These are phyloP conservation scores for Drosophila niveifrons DNA, from an alignment of 2,888 invertebrate genomes.

Conservation along the genomic window DNA sequence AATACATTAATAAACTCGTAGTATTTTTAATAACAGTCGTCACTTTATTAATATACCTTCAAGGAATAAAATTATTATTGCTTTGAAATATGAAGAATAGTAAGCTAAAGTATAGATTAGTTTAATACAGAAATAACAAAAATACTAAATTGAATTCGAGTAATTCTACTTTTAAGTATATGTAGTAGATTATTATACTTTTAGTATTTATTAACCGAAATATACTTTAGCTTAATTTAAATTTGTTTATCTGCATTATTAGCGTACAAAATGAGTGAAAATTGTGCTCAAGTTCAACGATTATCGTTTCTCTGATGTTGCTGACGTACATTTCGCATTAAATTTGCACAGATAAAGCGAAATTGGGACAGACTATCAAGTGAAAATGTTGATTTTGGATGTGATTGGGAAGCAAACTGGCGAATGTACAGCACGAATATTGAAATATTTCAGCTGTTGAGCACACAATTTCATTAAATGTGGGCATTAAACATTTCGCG, in stretches of 20 bases:
- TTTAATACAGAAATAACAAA: too few species aligned
- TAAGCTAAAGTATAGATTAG: too few species aligned
- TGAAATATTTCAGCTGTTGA: conserved; percentile 48
- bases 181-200: too few species aligned
- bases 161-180: too few species aligned
- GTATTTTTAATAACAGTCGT: too few species aligned
- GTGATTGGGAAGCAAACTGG: background rate
- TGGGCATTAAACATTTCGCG: conserved; percentile 71
- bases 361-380: background rate
- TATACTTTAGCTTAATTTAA: background rate
- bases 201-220: background rate
- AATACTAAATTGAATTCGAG: too few species aligned
- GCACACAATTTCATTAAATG: conserved; percentile 59
- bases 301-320: background rate
- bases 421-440: conserved; percentile 26
- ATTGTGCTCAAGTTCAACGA: background rate
- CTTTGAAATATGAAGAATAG: too few species aligned
- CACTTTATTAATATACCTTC: too few species aligned
- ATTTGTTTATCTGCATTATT: too few species aligned
- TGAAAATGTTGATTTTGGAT: conserved; percentile 31
- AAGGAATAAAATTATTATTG: too few species aligned
- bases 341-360: conserved; percentile 2
- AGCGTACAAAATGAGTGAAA: background rate
- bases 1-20: too few species aligned
- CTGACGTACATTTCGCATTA: conserved; percentile 1